A percentile compares a stretch with the other conserved stretches of the same genome.
phyloP scores from a whole-genome alignment of 1,140 invertebrate species.

The Drosophila hydei region DNA sequence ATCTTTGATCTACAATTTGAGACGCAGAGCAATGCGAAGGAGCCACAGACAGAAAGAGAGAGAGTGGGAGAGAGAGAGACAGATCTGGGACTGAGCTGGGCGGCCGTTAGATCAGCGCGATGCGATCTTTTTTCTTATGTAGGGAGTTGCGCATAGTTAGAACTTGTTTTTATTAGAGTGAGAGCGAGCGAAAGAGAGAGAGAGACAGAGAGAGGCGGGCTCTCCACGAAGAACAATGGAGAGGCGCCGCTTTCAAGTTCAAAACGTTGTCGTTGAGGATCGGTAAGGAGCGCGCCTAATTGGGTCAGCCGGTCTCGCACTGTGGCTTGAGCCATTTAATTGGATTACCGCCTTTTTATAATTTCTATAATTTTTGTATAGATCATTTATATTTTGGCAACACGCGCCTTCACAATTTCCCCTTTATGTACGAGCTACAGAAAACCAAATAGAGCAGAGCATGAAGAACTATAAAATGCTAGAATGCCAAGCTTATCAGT shows the following conservation, averaged over 20 bases:
- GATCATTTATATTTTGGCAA: slow-evolving; percentile 50
- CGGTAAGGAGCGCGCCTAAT: slow-evolving; percentile 69
- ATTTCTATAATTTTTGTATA: slow-evolving; percentile 11
- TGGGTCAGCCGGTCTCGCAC: slow-evolving; percentile 70
- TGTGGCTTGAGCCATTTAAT: slow-evolving; percentile 69
- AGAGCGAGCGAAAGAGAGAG: background rate
- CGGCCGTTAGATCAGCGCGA: slow-evolving; percentile 75
- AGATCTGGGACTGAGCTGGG: slow-evolving; percentile 51
- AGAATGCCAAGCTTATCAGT: slow-evolving; percentile 66
- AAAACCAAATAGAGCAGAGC: slow-evolving; percentile 4
- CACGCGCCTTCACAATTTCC: slow-evolving; percentile 44
- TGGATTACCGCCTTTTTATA: slow-evolving; percentile 83
- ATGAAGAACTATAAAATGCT: background rate
- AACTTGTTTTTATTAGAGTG: slow-evolving; percentile 66
- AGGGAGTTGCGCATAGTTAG: slow-evolving; percentile 62
- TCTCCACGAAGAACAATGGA: slow-evolving; percentile 61
- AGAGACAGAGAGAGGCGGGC: slow-evolving; percentile 10
- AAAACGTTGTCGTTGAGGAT: slow-evolving; percentile 52
- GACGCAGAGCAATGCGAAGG: slow-evolving; percentile 57
- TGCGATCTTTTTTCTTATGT: slow-evolving; percentile 66
- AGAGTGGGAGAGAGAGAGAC: background rate
- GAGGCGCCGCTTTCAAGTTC: slow-evolving; percentile 79
- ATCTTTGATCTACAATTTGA: slow-evolving; percentile 83
- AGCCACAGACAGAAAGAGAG: slow-evolving; percentile 7
- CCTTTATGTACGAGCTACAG: slow-evolving; percentile 42